Evolutionary conservation across 2,888 invertebrate genomes (phyloP).

Genomic region (Schizaphis graminum): DNA sequence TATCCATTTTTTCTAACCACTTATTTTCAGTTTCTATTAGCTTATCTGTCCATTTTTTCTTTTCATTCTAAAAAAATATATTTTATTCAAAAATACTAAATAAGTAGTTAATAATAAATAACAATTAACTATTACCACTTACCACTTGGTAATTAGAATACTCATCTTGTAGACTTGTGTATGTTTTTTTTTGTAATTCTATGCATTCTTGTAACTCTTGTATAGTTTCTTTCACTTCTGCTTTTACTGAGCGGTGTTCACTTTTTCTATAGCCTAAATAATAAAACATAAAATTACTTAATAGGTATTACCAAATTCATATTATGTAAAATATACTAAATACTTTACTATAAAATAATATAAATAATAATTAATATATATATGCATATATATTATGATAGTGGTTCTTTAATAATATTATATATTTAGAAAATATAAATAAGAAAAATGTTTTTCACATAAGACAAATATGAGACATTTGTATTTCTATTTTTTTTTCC

Average conservation of each 20-base stretch:
- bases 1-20: slow-evolving; percentile 71
- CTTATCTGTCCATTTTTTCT: slow-evolving; percentile 70
- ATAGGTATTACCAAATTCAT: not conserved
- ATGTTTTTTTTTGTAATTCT: slow-evolving; percentile 50
- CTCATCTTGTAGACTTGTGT: slow-evolving; percentile 36
- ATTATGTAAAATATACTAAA: no score
- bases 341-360: no score
- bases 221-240: slow-evolving; percentile 55
- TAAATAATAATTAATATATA: no score
- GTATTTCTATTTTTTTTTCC: not conserved
- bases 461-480: not conserved
- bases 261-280: slow-evolving; percentile 40
- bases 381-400: not conserved
- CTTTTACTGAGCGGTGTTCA: slow-evolving; percentile 49
- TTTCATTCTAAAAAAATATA: slow-evolving; percentile 51
- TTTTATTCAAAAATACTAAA: not conserved
- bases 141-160: slow-evolving; percentile 55
- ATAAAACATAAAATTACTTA: not conserved
- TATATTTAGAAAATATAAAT: not conserved
- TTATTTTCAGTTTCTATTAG: slow-evolving; percentile 70
- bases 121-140: not conserved
- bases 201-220: slow-evolving; percentile 56
- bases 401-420: not conserved
- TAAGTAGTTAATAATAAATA: not conserved
- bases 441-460: not conserved